A percentile compares a stretch with the other conserved stretches of the same genome.
Conservation (phyloP, 2,113 vertebrate species). For the Callocephalon fimbriatum region DNA sequence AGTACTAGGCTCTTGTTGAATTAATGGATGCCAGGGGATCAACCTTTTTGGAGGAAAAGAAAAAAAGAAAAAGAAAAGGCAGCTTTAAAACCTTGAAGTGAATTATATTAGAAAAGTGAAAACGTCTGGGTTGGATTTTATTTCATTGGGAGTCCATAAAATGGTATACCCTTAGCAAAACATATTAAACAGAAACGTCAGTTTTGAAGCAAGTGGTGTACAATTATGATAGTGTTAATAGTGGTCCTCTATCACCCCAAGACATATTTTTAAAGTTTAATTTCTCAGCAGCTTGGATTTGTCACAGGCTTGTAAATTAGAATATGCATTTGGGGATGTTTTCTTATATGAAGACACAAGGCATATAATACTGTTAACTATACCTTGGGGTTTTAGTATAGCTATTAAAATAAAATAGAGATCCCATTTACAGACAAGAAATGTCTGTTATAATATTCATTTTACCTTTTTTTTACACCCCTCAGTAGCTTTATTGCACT, state of each 20-base stretch:
- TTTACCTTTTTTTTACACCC: constrained; percentile 34
- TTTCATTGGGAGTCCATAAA: constrained; percentile 78
- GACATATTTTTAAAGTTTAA: constrained; percentile 78
- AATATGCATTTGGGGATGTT: constrained; percentile 76
- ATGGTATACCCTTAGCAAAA: constrained; percentile 71
- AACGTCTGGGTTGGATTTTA: constrained; percentile 78
- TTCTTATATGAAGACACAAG: constrained; percentile 69
- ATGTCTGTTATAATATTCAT: constrained; percentile 67
- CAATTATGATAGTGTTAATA: constrained; percentile 81
- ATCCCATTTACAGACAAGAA: constrained; percentile 72
- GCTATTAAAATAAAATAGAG: constrained; percentile 76
- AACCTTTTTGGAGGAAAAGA: constrained; percentile 69
- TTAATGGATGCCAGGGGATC: constrained; percentile 90
- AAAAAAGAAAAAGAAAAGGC: constrained; percentile 82
- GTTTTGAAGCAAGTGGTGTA: constrained; percentile 73
- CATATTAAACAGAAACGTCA: constrained; percentile 77
- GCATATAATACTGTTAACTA: constrained; percentile 72
- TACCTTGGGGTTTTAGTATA: constrained; percentile 69
- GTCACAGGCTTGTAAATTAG: constrained; percentile 80
- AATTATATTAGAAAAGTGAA: constrained; percentile 88
- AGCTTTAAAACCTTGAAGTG: constrained; percentile 85
- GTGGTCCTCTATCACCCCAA: constrained; percentile 74
- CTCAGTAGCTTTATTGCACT: constrained; percentile 26
- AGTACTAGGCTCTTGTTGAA: constrained; percentile 85
- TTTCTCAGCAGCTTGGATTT: constrained; percentile 78